A percentile compares a stretch with the other conserved stretches of the same genome.
Conservation (phyloP, 2,113 vertebrate genomes). For the Mola mola region DNA sequence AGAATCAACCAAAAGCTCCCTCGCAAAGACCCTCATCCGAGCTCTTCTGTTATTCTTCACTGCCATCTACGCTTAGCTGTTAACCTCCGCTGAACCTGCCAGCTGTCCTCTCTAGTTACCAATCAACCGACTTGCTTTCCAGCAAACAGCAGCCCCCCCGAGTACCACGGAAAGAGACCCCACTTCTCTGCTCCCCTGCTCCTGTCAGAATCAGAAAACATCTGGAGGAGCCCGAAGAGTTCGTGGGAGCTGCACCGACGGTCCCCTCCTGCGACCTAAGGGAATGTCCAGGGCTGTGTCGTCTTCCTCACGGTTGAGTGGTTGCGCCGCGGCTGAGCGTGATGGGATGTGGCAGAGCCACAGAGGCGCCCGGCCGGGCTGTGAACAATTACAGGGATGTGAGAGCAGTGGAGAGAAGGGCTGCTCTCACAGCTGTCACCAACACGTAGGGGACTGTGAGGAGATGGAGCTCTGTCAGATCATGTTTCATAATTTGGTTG, state of each 20-base stretch:
- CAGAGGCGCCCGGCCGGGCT: conserved; percentile 53
- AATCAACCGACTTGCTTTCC: conserved; percentile 48
- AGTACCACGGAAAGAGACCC: conserved; percentile 53
- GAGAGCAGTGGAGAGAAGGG: conserved; percentile 52
- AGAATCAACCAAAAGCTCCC: conserved; percentile 11
- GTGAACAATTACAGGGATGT: conserved; percentile 74
- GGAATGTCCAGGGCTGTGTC: conserved; percentile 45
- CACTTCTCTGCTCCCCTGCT: conserved; percentile 18
- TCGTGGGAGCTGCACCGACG: neutral
- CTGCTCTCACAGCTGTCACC: conserved; percentile 74
- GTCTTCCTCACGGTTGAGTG: conserved; percentile 47
- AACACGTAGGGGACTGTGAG: conserved; percentile 49
- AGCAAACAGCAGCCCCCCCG: conserved; percentile 50
- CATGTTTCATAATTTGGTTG: conserved; percentile 52
- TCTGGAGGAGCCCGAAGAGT: conserved; percentile 39
- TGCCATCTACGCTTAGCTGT: conserved; percentile 66
- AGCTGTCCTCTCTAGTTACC: conserved; percentile 76
- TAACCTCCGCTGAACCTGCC: conserved; percentile 75
- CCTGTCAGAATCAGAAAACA: conserved; percentile 65
- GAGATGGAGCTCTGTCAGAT: conserved; percentile 70
- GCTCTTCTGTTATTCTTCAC: conserved; percentile 41
- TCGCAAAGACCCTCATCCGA: conserved; percentile 28
- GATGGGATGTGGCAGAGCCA: conserved; percentile 74
- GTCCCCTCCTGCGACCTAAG: conserved; percentile 20
- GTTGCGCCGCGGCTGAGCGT: conserved; percentile 46